A percentile compares a stretch with the other conserved stretches of the same genome.
Evolutionary conservation across 2,888 invertebrate genomes (phyloP).

Genomic region (Ochropleura leucogaster): DNA sequence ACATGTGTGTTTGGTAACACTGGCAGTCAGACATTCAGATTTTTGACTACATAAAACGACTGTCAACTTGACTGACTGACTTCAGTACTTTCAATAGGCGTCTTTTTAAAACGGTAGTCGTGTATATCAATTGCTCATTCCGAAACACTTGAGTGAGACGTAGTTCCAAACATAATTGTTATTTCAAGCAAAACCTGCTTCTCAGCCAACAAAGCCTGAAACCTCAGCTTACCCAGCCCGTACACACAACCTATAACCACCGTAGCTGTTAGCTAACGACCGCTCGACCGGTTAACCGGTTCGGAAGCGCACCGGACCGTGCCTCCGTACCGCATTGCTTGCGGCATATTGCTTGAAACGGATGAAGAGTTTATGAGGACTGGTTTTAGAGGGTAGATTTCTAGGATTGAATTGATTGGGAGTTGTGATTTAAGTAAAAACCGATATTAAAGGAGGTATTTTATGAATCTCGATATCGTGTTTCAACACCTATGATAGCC

Average conservation of each 20-base stretch:
- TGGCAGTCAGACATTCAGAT: too few species aligned
- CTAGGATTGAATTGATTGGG: not conserved
- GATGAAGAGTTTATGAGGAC: constrained; percentile 10
- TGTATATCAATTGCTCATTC: not conserved
- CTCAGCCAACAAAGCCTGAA: not conserved
- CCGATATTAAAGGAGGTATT: too few species aligned
- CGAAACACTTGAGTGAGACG: not conserved
- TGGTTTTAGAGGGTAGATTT: not conserved
- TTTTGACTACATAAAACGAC: too few species aligned
- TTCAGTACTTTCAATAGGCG: too few species aligned
- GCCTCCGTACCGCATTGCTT: constrained; percentile 35
- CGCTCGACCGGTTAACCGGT: constrained; percentile 40
- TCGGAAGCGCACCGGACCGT: constrained; percentile 37
- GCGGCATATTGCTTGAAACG: constrained; percentile 41
- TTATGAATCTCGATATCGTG: too few species aligned
- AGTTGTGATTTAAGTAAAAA: not conserved
- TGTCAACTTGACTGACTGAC: too few species aligned
- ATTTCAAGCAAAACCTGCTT: not conserved
- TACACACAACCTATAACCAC: constrained; percentile 1
- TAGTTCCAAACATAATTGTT: not conserved
- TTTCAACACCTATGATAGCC: too few species aligned
- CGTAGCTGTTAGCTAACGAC: constrained; percentile 28
- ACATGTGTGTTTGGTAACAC: too few species aligned
- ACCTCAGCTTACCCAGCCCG: not conserved
- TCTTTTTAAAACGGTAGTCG: not conserved